Percentiles rank a stretch among this genome's conserved stretches.
Conservation (phyloP, 2,113 vertebrate genomes). For the Hippolais icterina region DNA sequence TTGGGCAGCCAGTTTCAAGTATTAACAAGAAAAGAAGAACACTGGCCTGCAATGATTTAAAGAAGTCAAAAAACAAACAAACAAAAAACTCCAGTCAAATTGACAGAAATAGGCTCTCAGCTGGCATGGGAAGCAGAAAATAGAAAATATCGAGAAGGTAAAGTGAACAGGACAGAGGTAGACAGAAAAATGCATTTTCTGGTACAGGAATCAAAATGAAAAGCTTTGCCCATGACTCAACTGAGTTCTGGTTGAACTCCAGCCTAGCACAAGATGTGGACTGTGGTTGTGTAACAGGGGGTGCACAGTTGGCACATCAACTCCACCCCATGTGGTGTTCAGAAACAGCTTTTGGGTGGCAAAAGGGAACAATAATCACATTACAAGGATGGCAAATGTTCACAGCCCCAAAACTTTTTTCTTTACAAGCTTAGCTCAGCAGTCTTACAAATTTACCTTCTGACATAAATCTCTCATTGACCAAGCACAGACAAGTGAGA, state of each 20-base stretch:
- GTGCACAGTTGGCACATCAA: neutral
- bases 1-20: constrained; percentile 11
- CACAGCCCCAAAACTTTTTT: neutral
- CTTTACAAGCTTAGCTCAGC: neutral
- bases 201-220: neutral
- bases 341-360: neutral
- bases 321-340: neutral
- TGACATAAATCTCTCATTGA: neutral
- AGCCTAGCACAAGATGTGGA: neutral
- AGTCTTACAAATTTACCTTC: neutral
- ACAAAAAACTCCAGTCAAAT: neutral
- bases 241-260: neutral
- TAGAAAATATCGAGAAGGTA: neutral
- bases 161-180: neutral
- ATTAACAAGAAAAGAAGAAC: neutral
- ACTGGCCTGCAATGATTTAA: neutral
- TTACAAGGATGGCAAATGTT: neutral
- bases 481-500: neutral
- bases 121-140: neutral
- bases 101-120: neutral
- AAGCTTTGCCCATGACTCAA: neutral
- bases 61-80: neutral
- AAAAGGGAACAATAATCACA: neutral
- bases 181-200: neutral
- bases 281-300: neutral